These are phyloP conservation scores for Trichoplusia ni DNA, from an alignment of 1,140 invertebrate species.

Conservation along the genomic window DNA sequence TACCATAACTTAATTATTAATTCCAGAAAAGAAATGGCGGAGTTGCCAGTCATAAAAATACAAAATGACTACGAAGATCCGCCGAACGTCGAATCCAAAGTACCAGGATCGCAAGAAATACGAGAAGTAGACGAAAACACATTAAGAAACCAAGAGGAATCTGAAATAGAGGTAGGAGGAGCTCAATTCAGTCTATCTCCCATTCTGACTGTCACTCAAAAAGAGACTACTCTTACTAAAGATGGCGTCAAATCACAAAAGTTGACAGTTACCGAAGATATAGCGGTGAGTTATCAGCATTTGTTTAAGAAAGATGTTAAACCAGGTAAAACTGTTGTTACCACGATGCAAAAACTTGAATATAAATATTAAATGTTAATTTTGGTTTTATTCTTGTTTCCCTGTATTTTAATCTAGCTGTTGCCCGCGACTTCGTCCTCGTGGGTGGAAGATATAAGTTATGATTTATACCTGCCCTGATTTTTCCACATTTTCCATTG, in stretches of 20 bases:
- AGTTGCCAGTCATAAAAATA: slow-evolving; percentile 5
- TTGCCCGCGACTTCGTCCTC: no score
- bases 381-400: not conserved
- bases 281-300: slow-evolving; percentile 70
- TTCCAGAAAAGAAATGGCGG: not conserved
- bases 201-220: slow-evolving; percentile 60
- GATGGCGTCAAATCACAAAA: slow-evolving; percentile 64
- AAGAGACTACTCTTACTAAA: slow-evolving; percentile 60
- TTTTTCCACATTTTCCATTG: no score
- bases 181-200: slow-evolving; percentile 49
- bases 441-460: no score
- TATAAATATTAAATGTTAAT: slow-evolving; percentile 56
- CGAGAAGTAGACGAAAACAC: slow-evolving; percentile 37
- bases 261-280: slow-evolving; percentile 61
- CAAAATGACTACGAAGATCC: slow-evolving; percentile 15
- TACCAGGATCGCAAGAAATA: slow-evolving; percentile 54
- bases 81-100: slow-evolving; percentile 47
- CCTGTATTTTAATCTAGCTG: not conserved
- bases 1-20: no score
- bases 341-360: slow-evolving; percentile 58
- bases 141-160: no score
- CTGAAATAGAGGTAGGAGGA: not conserved
- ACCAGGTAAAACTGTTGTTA: slow-evolving; percentile 62
- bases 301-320: slow-evolving; percentile 63
- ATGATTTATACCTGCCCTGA: no score